Evolutionary conservation across 2,797 vertebrate species (phyloP).

Genomic region (Nannoperca australis): DNA sequence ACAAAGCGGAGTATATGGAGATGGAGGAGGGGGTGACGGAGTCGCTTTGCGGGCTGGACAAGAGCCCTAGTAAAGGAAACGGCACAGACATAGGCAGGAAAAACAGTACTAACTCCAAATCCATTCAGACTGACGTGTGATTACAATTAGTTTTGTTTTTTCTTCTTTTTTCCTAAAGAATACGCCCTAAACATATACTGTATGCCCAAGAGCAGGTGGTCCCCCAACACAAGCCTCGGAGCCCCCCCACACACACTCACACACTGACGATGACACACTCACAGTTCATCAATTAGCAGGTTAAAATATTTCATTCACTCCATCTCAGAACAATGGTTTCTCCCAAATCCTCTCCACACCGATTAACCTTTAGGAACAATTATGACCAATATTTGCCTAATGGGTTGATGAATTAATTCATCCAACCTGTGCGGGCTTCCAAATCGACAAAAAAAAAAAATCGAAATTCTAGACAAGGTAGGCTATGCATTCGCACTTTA

Average conservation of each 20-base stretch:
- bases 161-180: constrained; percentile 42
- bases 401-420: constrained; percentile 26
- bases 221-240: constrained; percentile 47
- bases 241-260: constrained; percentile 21
- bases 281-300: constrained; percentile 43
- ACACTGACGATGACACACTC: constrained; percentile 3
- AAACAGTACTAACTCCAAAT: constrained; percentile 94
- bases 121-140: constrained; percentile 99
- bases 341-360: constrained; percentile 55
- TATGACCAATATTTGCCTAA: constrained; percentile 36
- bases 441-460: constrained; percentile 51
- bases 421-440: constrained; percentile 59
- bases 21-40: constrained; percentile 99
- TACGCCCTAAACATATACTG: constrained; percentile 59
- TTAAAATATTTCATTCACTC: constrained; percentile 54
- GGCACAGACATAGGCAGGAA: constrained; percentile 95
- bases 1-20: constrained; percentile 98
- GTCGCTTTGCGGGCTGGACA: constrained; percentile 94
- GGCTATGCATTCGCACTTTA: constrained; percentile 89
- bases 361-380: constrained; percentile 17
- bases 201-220: constrained; percentile 75
- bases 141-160: constrained; percentile 56
- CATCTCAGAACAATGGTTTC: constrained; percentile 51
- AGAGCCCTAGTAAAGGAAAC: constrained; percentile 93
- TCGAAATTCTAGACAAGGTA: constrained; percentile 63